Base-by-base conservation (phyloP, 2,888 invertebrate genomes). In the Zonitis immaculata region DNA sequence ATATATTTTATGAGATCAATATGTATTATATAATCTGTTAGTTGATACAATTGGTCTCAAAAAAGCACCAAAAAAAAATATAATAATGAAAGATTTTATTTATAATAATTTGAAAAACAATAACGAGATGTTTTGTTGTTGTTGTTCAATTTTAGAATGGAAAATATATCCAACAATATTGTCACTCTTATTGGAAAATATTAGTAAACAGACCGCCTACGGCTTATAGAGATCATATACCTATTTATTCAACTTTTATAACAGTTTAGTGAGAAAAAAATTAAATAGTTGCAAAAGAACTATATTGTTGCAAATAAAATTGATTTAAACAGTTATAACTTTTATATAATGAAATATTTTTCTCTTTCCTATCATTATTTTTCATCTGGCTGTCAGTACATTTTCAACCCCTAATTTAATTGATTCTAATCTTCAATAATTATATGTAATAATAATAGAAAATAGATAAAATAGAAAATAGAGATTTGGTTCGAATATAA, bases 291-390 rank as follows among this genome's bases (percentile, higher is more conserved):
- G 44, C 44, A 27, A 44, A 27, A 27, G 18, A 16, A 25, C 26
- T n/a, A n/a, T 25, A 44, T 44, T 44, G 44, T 44, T 44, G 44
- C 27, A 44, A 44, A 44, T 28, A 12, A n/a, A 35, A 35, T 11
- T 8, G 18, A 26, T 20, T 18, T 12, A 18, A 27, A 44, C 44
- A 25, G 44, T 44, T 44, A 44, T 44, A 27, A 27, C 14, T 27
- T 44, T n/a, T n/a, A n/a, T n/a, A n/a, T n/a, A n/a, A 26, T 44
- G 26, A 27, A 12, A 25, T 25, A 14, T 39, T 14, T 39, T 39
- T 14, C 39, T n/a, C n/a, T n/a, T n/a, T n/a, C n/a, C n/a, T n/a
- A n/a, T n/a, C n/a, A n/a, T n/a, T n/a, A n/a, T n/a, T n/a, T n/a
- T n/a, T n/a, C n/a, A n/a, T n/a, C n/a, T n/a, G n/a, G n/a, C n/a